These are phyloP conservation scores for Sebastes miniatus DNA, from an alignment of 2,797 vertebrate genomes.

Conservation along the genomic window DNA sequence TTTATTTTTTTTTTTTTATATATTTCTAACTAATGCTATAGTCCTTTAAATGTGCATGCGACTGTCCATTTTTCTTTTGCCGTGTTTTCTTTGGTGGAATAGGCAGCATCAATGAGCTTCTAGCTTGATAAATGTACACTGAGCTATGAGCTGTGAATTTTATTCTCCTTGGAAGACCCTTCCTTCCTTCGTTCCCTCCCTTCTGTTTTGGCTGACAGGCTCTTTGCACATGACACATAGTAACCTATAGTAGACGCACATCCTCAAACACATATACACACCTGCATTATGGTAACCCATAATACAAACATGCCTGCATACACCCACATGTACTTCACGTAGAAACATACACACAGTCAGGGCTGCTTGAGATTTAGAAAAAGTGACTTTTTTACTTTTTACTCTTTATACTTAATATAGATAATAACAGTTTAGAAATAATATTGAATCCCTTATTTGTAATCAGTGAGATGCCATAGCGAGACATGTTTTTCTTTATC, in stretches of 20 bases:
- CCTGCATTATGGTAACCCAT: slow-evolving; percentile 40
- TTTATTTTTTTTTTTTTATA: background rate
- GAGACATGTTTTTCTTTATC: slow-evolving; percentile 28
- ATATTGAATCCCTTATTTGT: background rate
- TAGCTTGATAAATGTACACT: slow-evolving; percentile 16
- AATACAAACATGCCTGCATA: slow-evolving; percentile 14
- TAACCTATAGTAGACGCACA: background rate
- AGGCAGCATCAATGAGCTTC: slow-evolving; percentile 30
- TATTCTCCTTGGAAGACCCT: slow-evolving; percentile 8
- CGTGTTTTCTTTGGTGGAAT: slow-evolving; percentile 46
- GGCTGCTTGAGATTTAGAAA: no score
- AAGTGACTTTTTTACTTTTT: no score
- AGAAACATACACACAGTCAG: slow-evolving; percentile 13
- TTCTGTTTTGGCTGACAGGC: slow-evolving; percentile 36
- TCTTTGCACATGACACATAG: slow-evolving; percentile 39
- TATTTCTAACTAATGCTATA: slow-evolving; percentile 10
- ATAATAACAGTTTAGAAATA: background rate
- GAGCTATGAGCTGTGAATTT: slow-evolving; percentile 6
- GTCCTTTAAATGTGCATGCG: slow-evolving; percentile 60
- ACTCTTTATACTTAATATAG: background rate
- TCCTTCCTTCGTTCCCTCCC: slow-evolving; percentile 3
- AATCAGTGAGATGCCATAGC: background rate
- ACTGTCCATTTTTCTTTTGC: slow-evolving; percentile 30
- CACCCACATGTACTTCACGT: background rate
- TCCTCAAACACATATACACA: background rate